Base-by-base conservation (phyloP, 1,140 invertebrate species). In the Neocloeon triangulifer region DNA sequence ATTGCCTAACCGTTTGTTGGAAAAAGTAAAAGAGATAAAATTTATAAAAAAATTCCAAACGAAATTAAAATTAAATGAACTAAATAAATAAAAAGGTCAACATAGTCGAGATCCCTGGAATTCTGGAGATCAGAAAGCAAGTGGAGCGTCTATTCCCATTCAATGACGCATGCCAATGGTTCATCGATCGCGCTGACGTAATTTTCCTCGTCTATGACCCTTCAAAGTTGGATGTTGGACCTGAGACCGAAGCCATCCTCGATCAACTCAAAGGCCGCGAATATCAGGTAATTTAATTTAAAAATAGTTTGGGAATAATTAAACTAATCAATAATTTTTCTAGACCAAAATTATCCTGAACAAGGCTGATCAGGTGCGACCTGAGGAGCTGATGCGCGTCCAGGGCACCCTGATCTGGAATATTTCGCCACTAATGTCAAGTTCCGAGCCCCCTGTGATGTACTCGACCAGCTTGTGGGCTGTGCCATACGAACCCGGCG, bases 121-220 rank as follows among this genome's bases (percentile, higher is more conserved):
- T 94, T 43, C 56, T 92, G 38, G 88, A 94, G 62, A 82, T 89
- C 39, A 64, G 81, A 34, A 88, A 89, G 52, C 80, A 86, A 61
- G 77, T 88, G 12, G 86, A 89, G 35, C 66, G 86, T 26, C 64
- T 85, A 20, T 92, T 92, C 51, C 81, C 85, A 25, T 91, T 91
- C 52, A 91, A 89, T 46, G 86, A 92, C 45, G 86, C 84, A 15
- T 88, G 84, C 46, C 85, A 92, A 52, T 95, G 88, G 88, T 92
- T 81, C 48, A 89, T 92, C 45, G 85, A 94, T 51, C 66, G 86
- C 37, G 85, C 85, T 8, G 86, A 92, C 52, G 76, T 91, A 33
- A 89, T 94, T 49, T 89, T 92, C 52, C 61, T 94, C 26, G 76
- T 92, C 4, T 94, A 94, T 48, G 88, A 95, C 56, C 85, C 86